Evolutionary conservation across 1,140 invertebrate species (phyloP), one percentile per base, ranked within the genome.

Genomic region (Drosophila repletoides): DNA sequence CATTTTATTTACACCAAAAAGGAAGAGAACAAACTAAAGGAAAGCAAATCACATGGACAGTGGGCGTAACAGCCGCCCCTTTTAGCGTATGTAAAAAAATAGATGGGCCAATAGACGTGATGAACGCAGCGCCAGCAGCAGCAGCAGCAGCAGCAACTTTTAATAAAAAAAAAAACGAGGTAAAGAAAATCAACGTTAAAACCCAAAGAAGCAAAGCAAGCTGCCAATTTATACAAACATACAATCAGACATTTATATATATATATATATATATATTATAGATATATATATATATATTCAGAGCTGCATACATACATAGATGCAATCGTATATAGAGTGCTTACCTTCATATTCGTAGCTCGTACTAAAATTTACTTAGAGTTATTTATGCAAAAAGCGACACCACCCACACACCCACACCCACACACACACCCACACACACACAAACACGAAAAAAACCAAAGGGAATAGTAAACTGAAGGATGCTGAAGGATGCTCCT

Each of bases 331-430:
- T 26, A 12, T 22, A 1, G n/a, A n/a, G n/a, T n/a, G n/a, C n/a
- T n/a, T n/a, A n/a, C n/a, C n/a, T 56, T n/a, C 17, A 14, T 17
- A 12, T 40, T 15, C 34, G 40, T 46, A 28, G 70, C 24, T 70
- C n/a, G 60, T 74, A 59, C 71, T 72, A 67, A 79, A 86, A 86
- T 86, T 86, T 86, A 86, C 81, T 80, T 86, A 76, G 63, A 86
- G 80, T 87, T 86, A 86, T 86, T 86, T 86, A 86, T 86, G 80
- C 80, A 79, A 75, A n/a, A 70, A 66, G 31, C 43, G 52, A 68
- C 64, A 68, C 41, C 64, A 56, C 43, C 19, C 46, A 9, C 34
- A 48, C 26, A 31, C 19, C 4, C 19, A 21, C 51, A 55, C 17
- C 51, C 51, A 28, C 15, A 21, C 10, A 29, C 36, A 38, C 26